These are phyloP conservation scores for Papilio xuthus DNA, from an alignment of 1,140 invertebrate species.

Conservation along the genomic window DNA sequence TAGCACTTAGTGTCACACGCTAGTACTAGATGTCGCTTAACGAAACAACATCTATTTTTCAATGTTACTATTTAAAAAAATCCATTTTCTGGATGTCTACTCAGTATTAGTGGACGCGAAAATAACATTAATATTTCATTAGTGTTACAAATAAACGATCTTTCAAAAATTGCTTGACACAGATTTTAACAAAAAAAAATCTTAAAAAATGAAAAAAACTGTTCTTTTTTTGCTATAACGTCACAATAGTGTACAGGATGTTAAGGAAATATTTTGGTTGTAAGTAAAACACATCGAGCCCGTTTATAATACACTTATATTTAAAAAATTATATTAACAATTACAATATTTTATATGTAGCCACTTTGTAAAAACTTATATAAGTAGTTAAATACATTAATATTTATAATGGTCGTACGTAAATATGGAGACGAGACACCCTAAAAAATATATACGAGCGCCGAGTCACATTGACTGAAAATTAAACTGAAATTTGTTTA, in stretches of 20 bases:
- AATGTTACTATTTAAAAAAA: no score
- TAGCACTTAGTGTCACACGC: background rate
- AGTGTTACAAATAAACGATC: no score
- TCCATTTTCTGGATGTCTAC: no score
- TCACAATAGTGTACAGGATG: no score
- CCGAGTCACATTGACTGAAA: constrained; percentile 50
- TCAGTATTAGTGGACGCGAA: no score
- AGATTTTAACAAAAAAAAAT: no score
- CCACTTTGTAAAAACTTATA: constrained; percentile 72
- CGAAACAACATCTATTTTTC: background rate
- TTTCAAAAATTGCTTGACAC: no score
- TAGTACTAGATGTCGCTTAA: background rate
- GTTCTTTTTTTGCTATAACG: no score
- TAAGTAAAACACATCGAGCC: constrained; percentile 59
- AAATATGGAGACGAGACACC: constrained; percentile 54
- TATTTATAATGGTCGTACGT: constrained; percentile 60
- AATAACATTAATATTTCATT: no score
- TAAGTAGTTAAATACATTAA: constrained; percentile 59
- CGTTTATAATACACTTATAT: constrained; percentile 74
- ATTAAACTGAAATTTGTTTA: constrained; percentile 28
- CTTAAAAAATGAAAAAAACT: no score
- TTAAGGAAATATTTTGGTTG: background rate
- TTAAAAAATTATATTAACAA: constrained; percentile 67
- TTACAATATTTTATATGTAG: constrained; percentile 65
- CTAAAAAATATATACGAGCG: constrained; percentile 69